A percentile compares a stretch with the other conserved stretches of the same genome.
Conservation (phyloP, 1,140 invertebrate species). For the Ceratoteleas bidentatus region DNA sequence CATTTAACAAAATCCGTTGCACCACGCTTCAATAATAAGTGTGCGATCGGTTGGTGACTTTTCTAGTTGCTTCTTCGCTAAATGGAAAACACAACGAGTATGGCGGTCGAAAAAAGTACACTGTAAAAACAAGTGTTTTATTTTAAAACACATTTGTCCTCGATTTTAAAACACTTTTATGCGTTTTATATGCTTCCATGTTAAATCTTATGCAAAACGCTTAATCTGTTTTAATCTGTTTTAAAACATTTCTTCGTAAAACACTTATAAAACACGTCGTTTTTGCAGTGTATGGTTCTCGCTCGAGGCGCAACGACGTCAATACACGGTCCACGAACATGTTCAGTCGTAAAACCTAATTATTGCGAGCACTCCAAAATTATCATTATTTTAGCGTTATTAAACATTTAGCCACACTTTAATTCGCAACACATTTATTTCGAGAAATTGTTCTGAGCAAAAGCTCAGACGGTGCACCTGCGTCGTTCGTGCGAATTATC, state of each 20-base stretch:
- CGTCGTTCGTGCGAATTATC: neutral
- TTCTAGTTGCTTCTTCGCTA: slow-evolving; percentile 15
- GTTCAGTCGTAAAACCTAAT: slow-evolving; percentile 38
- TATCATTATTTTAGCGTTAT: slow-evolving; percentile 37
- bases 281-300: too few relatives aligned
- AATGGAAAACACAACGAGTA: slow-evolving; percentile 12
- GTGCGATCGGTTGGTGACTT: neutral
- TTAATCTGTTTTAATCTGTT: too few relatives aligned
- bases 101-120: neutral
- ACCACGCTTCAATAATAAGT: too few relatives aligned
- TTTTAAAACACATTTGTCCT: too few relatives aligned
- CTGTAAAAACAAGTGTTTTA: too few relatives aligned
- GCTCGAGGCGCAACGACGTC: slow-evolving; percentile 22
- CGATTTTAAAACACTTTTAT: too few relatives aligned
- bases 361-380: slow-evolving; percentile 38
- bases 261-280: too few relatives aligned
- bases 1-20: too few relatives aligned
- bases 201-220: too few relatives aligned
- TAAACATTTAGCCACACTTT: slow-evolving; percentile 38
- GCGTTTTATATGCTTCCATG: too few relatives aligned
- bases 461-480: slow-evolving; percentile 8
- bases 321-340: slow-evolving; percentile 39
- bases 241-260: too few relatives aligned
- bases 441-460: slow-evolving; percentile 5
- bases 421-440: slow-evolving; percentile 28